A percentile compares a stretch with the other conserved stretches of the same genome.
Conservation (phyloP, 2,113 vertebrate species). For the Campylomormyrus numenius region DNA sequence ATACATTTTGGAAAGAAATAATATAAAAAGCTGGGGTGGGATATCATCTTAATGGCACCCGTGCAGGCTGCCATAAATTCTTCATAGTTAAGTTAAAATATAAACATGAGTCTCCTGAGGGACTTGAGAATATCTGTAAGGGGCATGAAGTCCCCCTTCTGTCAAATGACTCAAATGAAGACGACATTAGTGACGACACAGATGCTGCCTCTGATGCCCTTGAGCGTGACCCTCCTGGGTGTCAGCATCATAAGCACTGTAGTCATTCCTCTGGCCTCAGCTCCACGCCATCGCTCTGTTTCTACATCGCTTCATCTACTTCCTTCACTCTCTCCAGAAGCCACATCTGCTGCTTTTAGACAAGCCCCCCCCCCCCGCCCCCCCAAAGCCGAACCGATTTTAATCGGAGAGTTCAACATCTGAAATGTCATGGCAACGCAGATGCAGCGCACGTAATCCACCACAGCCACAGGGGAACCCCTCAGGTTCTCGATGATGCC, state of each 20-base stretch:
- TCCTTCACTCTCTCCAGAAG: background rate
- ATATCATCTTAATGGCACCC: background rate
- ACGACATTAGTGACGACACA: background rate
- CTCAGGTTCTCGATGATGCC: background rate
- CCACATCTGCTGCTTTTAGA: background rate
- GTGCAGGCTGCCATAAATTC: background rate
- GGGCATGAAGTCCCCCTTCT: background rate
- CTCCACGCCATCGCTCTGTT: background rate
- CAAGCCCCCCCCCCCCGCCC: background rate
- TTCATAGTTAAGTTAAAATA: background rate
- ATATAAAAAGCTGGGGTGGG: background rate
- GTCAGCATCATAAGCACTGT: background rate
- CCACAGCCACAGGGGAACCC: background rate
- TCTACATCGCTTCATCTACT: background rate
- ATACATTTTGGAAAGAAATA: background rate
- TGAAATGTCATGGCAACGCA: slow-evolving; percentile 2
- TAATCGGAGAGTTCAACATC: background rate
- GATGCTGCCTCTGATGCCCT: background rate
- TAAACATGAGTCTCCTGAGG: background rate
- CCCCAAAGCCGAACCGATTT: background rate
- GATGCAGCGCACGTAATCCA: background rate
- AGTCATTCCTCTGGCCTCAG: background rate
- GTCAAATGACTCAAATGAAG: background rate
- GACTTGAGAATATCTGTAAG: background rate
- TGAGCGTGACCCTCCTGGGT: background rate